Evolutionary conservation across 2,113 vertebrate species (phyloP).

Genomic region (Cygnus buccinator): DNA sequence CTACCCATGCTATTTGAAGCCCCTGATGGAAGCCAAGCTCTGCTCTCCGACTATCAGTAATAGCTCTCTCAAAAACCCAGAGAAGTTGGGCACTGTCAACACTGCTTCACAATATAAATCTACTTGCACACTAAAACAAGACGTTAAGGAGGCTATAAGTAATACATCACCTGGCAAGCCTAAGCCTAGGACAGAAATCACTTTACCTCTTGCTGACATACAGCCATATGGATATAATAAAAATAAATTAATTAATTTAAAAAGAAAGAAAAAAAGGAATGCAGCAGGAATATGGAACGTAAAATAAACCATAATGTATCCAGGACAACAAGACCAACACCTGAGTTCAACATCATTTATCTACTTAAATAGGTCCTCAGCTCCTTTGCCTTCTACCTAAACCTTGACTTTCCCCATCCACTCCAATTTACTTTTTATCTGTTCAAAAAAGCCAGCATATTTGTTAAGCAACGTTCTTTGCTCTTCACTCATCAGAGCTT

Average conservation of each 20-base stretch:
- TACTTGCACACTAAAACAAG: background rate
- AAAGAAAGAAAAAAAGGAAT: background rate
- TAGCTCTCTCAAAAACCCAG: background rate
- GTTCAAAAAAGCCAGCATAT: background rate
- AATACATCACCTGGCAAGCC: background rate
- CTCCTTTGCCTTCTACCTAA: background rate
- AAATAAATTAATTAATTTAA: too few species aligned
- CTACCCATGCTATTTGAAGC: background rate
- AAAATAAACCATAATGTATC: background rate
- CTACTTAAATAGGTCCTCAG: background rate
- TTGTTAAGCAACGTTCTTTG: background rate
- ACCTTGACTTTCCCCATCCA: background rate
- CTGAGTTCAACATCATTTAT: background rate
- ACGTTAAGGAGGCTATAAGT: background rate
- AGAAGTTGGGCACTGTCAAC: background rate
- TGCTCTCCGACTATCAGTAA: background rate
- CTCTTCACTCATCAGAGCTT: background rate
- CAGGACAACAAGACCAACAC: background rate
- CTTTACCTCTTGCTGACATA: background rate
- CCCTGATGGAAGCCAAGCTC: background rate
- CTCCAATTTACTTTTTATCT: background rate
- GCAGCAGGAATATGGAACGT: background rate
- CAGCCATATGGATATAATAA: background rate
- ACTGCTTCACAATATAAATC: rapidly evolving
- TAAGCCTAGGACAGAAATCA: background rate